Evolutionary conservation across 2,113 vertebrate genomes (phyloP), one percentile per base, ranked within the genome.

Genomic region (Microcebus murinus): DNA sequence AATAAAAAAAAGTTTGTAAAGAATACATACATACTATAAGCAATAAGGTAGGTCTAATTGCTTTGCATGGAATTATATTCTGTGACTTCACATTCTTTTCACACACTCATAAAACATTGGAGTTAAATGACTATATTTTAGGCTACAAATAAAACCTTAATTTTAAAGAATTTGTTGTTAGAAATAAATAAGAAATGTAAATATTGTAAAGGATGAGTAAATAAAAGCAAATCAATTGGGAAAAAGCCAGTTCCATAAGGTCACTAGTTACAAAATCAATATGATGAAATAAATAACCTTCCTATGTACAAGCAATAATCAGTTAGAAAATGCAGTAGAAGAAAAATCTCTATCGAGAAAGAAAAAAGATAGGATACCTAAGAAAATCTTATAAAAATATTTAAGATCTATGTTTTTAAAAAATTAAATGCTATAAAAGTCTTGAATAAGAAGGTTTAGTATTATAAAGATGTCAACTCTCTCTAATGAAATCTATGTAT

Each of bases 161-260:
- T 36, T 79, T 42, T n/a, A 88, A 21, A 57, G 95, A 90, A 57
- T 42, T 79, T 67, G 25, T 12, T 59, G 18, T 45, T 61, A 92
- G 45, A 87, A 77, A 93, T 63, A 50, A 92, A n/a, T 87, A 87
- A 94, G 0, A 94, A 91, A 25, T 79, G 18, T 87, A 95, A 61
- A 80, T 82, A 83, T 57, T 74, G 29, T 82, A 59, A 73, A 76
- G 34, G 23, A 82, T 77, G 36, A 76, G 11, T 85, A 93, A 77
- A 65, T 70, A 82, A 79, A 95, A 95, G 36, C 31, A 79, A 91
- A 65, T 71, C 29, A 95, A 63, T 84, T 73, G 23, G 34, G 83
- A 93, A 71, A 29, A 71, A 94, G 25, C 45, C 27, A 77, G 4
- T 76, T 93, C 36, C 57, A 10, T 48, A 76, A 63, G 18, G 21